phyloP scores from a whole-genome alignment of 2,797 vertebrate genomes.

The Danio tinwini region DNA sequence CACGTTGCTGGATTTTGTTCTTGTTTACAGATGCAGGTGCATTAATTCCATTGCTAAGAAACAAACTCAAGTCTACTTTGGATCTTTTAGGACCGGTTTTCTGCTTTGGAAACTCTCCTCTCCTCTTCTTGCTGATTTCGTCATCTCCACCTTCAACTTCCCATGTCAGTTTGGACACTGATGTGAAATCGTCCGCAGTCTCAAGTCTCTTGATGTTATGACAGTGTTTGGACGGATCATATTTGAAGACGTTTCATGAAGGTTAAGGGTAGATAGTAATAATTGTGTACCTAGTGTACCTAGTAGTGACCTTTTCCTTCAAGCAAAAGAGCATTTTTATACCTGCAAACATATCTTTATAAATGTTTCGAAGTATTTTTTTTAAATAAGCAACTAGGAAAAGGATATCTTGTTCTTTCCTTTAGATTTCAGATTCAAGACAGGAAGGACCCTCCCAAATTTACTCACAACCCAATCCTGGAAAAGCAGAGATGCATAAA shows the following conservation, averaged over 20 bases:
- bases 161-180: conserved; percentile 88
- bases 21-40: conserved; percentile 35
- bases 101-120: conserved; percentile 79
- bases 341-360: neutral
- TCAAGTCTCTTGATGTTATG: conserved; percentile 92
- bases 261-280: conserved; percentile 73
- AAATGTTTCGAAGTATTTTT: neutral
- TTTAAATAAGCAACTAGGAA: conserved; percentile 7
- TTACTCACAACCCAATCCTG: conserved; percentile 97
- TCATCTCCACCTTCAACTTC: conserved; percentile 79
- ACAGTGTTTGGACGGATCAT: conserved; percentile 96
- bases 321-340: neutral
- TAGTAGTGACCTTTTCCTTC: neutral
- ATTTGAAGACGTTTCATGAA: conserved; percentile 81
- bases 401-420: conserved; percentile 87
- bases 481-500: conserved; percentile 56
- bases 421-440: conserved; percentile 83
- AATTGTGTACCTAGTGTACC: neutral
- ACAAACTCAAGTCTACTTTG: conserved; percentile 28
- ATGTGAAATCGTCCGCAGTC: conserved; percentile 53
- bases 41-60: conserved; percentile 2
- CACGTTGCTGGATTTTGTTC: conserved; percentile 11
- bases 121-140: conserved; percentile 82
- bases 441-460: conserved; percentile 90
- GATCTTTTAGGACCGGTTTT: conserved; percentile 71